phyloP scores from a whole-genome alignment of 2,113 vertebrate species.

The Spermophilus dauricus region DNA sequence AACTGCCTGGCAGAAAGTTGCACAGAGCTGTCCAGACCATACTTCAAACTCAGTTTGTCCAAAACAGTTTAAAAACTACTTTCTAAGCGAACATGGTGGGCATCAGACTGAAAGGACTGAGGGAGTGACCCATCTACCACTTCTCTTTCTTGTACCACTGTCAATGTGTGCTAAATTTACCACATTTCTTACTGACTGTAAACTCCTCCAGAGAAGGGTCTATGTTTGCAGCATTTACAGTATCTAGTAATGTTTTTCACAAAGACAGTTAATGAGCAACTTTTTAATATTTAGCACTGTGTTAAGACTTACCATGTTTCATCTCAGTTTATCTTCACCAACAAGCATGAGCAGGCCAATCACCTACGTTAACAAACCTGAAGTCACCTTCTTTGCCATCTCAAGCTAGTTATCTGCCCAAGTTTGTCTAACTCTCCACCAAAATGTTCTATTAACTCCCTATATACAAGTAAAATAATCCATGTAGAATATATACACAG shows the following conservation, averaged over 20 bases:
- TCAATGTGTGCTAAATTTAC: slow-evolving; percentile 4
- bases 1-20: neutral
- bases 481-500: neutral
- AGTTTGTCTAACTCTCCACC: neutral
- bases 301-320: neutral
- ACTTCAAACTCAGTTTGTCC: slow-evolving; percentile 30
- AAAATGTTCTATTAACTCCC: slow-evolving; percentile 11
- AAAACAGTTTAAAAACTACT: slow-evolving; percentile 33
- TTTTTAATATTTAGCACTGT: neutral
- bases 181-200: neutral
- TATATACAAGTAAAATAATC: neutral
- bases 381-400: slow-evolving; percentile 22
- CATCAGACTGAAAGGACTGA: slow-evolving; percentile 26
- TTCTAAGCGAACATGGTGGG: neutral
- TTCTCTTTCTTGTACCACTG: slow-evolving; percentile 37
- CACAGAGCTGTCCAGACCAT: neutral
- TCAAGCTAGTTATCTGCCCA: slow-evolving; percentile 26
- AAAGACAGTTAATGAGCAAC: neutral
- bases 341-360: slow-evolving; percentile 23
- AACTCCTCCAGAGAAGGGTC: neutral
- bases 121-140: neutral
- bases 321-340: neutral
- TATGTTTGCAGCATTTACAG: neutral
- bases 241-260: neutral
- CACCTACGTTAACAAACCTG: neutral